Evolutionary conservation across 2,797 vertebrate species (phyloP).

Genomic region (Hoplostethus mediterraneus): DNA sequence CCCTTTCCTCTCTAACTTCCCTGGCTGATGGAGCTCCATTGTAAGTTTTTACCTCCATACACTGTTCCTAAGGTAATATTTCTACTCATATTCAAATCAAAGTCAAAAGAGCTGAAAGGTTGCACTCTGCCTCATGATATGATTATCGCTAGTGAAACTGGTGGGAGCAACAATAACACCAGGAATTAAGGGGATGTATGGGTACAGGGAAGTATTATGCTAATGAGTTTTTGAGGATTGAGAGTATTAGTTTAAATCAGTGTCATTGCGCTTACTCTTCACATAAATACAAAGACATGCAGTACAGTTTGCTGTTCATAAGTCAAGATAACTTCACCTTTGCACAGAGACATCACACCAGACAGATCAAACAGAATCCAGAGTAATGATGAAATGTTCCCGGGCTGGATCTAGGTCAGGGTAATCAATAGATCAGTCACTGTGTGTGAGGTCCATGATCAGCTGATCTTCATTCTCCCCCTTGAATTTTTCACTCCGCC

Average conservation of each 20-base stretch:
- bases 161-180: not conserved
- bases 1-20: slow-evolving; percentile 28
- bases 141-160: not conserved
- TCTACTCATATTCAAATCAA: not conserved
- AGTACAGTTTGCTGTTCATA: slow-evolving; percentile 4
- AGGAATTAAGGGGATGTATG: not conserved
- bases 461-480: not conserved
- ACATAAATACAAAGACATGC: not conserved
- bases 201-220: too few species aligned
- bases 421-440: slow-evolving; percentile 45
- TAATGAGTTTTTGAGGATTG: too few species aligned
- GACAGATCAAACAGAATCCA: slow-evolving; percentile 19
- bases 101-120: not conserved
- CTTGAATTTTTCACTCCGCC: too few species aligned
- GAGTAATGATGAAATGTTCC: slow-evolving; percentile 22
- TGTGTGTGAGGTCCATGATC: slow-evolving; percentile 28
- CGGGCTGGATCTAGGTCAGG: slow-evolving; percentile 35
- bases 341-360: not conserved
- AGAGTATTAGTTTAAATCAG: not conserved
- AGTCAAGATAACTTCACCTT: slow-evolving; percentile 15
- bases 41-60: slow-evolving; percentile 56
- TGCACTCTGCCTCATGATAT: not conserved
- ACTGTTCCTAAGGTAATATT: too few species aligned
- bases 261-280: not conserved
- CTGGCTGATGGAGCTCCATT: slow-evolving; percentile 46